These are phyloP conservation scores for Ischnura elegans DNA, from an alignment of 2,888 invertebrate genomes.

Conservation along the genomic window DNA sequence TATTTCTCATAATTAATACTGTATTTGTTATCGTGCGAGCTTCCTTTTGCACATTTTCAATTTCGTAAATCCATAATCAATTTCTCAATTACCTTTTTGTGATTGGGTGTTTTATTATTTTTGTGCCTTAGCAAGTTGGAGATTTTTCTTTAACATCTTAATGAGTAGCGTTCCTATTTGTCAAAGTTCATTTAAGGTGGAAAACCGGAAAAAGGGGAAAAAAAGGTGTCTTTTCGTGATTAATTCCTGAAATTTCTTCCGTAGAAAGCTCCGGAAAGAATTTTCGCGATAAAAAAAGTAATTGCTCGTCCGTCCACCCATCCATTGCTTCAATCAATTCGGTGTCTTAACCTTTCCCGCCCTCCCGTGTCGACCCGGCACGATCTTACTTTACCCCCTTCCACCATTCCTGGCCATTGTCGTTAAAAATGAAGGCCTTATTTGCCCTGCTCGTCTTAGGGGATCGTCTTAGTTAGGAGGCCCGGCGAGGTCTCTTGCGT, in stretches of 20 bases:
- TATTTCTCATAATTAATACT: too few species aligned
- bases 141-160: background rate
- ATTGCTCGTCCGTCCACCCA: background rate
- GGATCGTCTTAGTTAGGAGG: slow-evolving; percentile 15
- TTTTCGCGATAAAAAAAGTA: background rate
- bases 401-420: background rate
- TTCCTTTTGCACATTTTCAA: too few species aligned
- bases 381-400: background rate
- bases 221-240: background rate
- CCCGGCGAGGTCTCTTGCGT: background rate
- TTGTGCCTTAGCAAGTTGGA: background rate
- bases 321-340: slow-evolving; percentile 11
- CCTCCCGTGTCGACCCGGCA: background rate
- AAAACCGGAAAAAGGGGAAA: background rate
- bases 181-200: background rate
- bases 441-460: slow-evolving; percentile 27
- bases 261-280: background rate
- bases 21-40: too few species aligned
- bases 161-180: background rate
- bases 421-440: slow-evolving; percentile 26
- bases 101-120: background rate
- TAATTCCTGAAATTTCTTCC: background rate
- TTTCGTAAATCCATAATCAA: too few species aligned
- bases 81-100: too few species aligned
- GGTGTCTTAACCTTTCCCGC: background rate